Base-by-base conservation (phyloP, 2,113 vertebrate species). In the Catharus minimus region DNA sequence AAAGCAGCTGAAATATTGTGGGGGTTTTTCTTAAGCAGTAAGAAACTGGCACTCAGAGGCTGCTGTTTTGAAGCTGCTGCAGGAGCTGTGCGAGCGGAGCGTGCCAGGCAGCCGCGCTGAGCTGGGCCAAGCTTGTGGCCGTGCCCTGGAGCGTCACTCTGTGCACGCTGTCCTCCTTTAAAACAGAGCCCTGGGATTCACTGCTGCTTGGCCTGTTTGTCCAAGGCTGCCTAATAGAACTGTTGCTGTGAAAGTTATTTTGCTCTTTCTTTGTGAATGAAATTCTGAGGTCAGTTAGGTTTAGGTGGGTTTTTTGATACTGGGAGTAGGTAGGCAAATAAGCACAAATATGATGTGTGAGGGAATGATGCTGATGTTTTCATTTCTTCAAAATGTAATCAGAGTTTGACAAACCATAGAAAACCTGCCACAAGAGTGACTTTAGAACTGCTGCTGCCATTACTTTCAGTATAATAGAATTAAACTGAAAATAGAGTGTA, bases 381-480 rank as follows among this genome's bases (percentile, higher is more conserved):
- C 72, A 50, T 77, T 71, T 74, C 68, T 68, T 38, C 32, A 67
- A 72, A 68, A 81, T 39, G 11, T 33, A 75, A 79, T 83, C 47
- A 27, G 21, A 50, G 15, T 56, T 50, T 78, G 50, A 60, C 23
- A 68, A 77, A 60, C n/a, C 24, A 2, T 56, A 61, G 81, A 78
- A 92, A 85, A 71, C 7, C 10, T 73, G 26, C 47, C 86, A 30
- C 18, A 52, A 60, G 44, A 57, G 22, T 81, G 69, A 78, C 33
- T 68, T 90, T 56, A 82, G 58, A 72, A 33, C 21, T 76, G 32
- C 55, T 82, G 24, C 30, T 66, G 60, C 49, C 39, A 64, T 91
- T 89, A 82, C 43, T 91, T 92, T 79, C 38, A 66, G 65, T 72
- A 41, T 88, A 93, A 91, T 79, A 72, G 30, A 91, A 88, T 94